These are phyloP conservation scores for Stenichneumon culpator DNA, from an alignment of 2,888 invertebrate genomes.

Conservation along the genomic window DNA sequence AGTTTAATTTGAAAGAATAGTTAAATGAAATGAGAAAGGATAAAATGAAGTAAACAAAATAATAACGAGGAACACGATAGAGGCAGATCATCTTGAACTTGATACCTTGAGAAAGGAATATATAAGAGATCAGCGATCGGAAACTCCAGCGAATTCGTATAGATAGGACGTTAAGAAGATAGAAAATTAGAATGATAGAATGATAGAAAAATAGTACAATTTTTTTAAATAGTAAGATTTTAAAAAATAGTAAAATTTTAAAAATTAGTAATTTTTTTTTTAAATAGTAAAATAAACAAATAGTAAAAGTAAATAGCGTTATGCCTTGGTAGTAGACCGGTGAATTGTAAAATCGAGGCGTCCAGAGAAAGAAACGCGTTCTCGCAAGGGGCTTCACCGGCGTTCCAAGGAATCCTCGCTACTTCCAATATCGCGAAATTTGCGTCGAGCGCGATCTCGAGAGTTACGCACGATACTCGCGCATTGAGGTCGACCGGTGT, in stretches of 20 bases:
- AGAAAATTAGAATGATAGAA: too few relatives aligned
- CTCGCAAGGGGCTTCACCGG: background rate
- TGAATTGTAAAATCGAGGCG: conserved; percentile 34
- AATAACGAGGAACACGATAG: too few relatives aligned
- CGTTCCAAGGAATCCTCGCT: conserved; percentile 44
- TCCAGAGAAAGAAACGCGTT: conserved; percentile 8
- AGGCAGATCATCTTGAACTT: too few relatives aligned
- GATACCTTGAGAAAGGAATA: too few relatives aligned
- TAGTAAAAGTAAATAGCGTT: conserved; percentile 10
- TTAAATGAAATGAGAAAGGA: background rate
- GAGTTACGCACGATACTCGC: background rate
- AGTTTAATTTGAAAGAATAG: background rate
- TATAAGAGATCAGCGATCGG: too few relatives aligned
- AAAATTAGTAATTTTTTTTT: too few relatives aligned
- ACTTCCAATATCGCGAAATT: conserved; percentile 43
- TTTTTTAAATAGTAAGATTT: too few relatives aligned
- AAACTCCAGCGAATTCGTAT: too few relatives aligned
- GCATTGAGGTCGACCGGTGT: background rate
- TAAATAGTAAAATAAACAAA: too few relatives aligned
- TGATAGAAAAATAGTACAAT: too few relatives aligned
- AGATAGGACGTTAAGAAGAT: too few relatives aligned
- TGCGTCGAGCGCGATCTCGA: conserved; percentile 16
- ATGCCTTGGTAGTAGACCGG: conserved; percentile 31
- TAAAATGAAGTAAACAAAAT: background rate
- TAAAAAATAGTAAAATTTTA: too few relatives aligned